Conservation (phyloP, 2,888 invertebrate genomes). For the Chloroclysta siterata region DNA sequence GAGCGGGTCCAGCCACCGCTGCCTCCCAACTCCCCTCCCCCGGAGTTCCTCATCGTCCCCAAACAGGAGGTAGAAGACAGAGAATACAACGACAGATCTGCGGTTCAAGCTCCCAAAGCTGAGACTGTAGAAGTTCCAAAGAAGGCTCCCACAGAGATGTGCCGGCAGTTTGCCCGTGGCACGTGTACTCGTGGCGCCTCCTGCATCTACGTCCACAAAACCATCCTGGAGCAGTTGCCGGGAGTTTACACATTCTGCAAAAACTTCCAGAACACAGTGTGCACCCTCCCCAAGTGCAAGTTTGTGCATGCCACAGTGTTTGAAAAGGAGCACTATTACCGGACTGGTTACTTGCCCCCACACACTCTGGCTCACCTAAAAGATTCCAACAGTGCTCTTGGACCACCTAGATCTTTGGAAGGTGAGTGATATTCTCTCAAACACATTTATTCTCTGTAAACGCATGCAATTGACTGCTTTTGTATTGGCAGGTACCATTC, state of each 20-base stretch:
- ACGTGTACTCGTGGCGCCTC: constrained; percentile 58
- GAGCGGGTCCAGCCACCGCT: constrained; percentile 55
- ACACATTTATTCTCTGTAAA: background rate
- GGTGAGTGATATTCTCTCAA: constrained; percentile 40
- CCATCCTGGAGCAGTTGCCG: constrained; percentile 58
- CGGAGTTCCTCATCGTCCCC: constrained; percentile 45
- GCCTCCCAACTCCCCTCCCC: constrained; percentile 59
- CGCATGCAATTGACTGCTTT: background rate
- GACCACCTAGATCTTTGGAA: constrained; percentile 30
- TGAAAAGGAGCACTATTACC: constrained; percentile 64
- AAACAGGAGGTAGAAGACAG: constrained; percentile 58
- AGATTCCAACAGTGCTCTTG: constrained; percentile 36
- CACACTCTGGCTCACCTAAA: constrained; percentile 59
- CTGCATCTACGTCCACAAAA: constrained; percentile 62
- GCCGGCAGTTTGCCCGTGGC: constrained; percentile 66
- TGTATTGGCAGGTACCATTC: no score
- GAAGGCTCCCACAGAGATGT: constrained; percentile 47
- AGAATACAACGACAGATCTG: constrained; percentile 36
- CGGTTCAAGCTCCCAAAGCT: background rate
- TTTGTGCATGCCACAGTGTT: constrained; percentile 70
- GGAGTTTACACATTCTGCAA: constrained; percentile 68
- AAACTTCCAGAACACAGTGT: constrained; percentile 64
- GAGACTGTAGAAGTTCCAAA: constrained; percentile 8
- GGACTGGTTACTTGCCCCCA: constrained; percentile 62
- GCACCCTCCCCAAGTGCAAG: constrained; percentile 60